These are phyloP conservation scores for Odontamblyopus rebecca DNA, from an alignment of 2,797 vertebrate species.

Conservation along the genomic window DNA sequence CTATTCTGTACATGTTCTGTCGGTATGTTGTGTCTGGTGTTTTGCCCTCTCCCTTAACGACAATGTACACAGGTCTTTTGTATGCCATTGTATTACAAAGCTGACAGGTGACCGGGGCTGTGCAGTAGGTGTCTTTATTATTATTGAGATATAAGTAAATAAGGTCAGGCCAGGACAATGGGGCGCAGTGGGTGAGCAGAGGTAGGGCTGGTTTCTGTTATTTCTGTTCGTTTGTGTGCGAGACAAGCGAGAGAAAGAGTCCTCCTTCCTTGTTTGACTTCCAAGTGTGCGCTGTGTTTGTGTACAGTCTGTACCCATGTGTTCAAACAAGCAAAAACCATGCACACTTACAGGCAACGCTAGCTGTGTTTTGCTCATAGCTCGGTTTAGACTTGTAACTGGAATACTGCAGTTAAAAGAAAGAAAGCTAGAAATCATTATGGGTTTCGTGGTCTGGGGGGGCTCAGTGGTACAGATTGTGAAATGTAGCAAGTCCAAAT, in stretches of 20 bases:
- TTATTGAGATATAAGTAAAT: slow-evolving; percentile 33
- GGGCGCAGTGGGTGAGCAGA: slow-evolving; percentile 32
- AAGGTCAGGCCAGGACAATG: slow-evolving; percentile 40
- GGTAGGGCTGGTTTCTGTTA: slow-evolving; percentile 43
- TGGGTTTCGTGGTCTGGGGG: neutral
- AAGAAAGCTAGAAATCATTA: neutral
- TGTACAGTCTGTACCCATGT: slow-evolving; percentile 48
- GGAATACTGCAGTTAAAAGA: neutral
- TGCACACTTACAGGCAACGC: neutral
- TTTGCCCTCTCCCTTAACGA: slow-evolving; percentile 44
- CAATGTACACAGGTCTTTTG: slow-evolving; percentile 24
- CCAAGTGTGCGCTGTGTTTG: slow-evolving; percentile 46
- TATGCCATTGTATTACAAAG: slow-evolving; percentile 36
- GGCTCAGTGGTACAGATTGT: neutral
- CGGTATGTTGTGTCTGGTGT: slow-evolving; percentile 32
- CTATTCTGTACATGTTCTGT: slow-evolving; percentile 36
- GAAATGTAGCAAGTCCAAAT: neutral
- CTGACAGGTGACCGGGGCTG: slow-evolving; percentile 24
- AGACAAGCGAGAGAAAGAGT: slow-evolving; percentile 52
- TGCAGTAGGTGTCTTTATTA: slow-evolving; percentile 31
- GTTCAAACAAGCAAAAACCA: slow-evolving; percentile 49
- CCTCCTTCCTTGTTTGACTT: slow-evolving; percentile 61
- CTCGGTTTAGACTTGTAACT: neutral
- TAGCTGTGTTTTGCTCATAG: neutral
- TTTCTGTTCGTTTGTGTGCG: slow-evolving; percentile 59